Percentiles rank a stretch among this genome's conserved stretches.
These are phyloP conservation scores for Proctacanthus coquilletti DNA, from an alignment of 1,140 invertebrate species.

Conservation along the genomic window DNA sequence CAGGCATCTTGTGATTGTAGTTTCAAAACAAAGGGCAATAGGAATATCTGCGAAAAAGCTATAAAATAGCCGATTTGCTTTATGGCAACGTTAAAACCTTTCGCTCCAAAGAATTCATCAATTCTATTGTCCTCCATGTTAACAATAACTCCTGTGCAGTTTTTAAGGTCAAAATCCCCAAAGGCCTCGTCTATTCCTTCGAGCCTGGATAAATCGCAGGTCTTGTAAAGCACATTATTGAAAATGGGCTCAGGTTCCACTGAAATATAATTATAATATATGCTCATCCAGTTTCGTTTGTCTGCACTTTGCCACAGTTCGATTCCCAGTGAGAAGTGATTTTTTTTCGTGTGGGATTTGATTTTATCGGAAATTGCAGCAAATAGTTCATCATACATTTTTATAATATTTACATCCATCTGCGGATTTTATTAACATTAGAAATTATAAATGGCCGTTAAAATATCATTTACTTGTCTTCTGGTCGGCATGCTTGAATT, in stretches of 20 bases:
- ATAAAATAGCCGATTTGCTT: not conserved
- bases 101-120: not conserved
- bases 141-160: conserved; percentile 2
- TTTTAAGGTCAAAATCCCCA: conserved; percentile 3
- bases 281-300: not conserved
- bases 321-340: conserved; percentile 6
- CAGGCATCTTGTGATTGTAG: not conserved
- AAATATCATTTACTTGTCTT: not conserved
- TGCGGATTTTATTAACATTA: conserved; percentile 3
- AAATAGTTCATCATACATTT: not conserved
- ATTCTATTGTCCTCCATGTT: not conserved
- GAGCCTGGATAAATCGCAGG: not conserved
- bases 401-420: not conserved
- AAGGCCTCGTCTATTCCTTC: not conserved
- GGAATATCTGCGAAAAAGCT: conserved; percentile 1
- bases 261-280: conserved; percentile 6
- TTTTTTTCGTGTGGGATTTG: not conserved
- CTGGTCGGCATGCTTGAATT: not conserved
- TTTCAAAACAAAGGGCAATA: conserved; percentile 5
- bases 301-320: conserved; percentile 6
- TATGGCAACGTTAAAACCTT: conserved; percentile 1
- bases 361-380: not conserved
- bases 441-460: not conserved
- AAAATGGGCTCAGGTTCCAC: not conserved
- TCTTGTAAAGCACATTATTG: not conserved